Percentiles rank a stretch among this genome's conserved stretches.
Evolutionary conservation across 2,113 vertebrate species (phyloP).

Genomic region (Thamnaconus septentrionalis): DNA sequence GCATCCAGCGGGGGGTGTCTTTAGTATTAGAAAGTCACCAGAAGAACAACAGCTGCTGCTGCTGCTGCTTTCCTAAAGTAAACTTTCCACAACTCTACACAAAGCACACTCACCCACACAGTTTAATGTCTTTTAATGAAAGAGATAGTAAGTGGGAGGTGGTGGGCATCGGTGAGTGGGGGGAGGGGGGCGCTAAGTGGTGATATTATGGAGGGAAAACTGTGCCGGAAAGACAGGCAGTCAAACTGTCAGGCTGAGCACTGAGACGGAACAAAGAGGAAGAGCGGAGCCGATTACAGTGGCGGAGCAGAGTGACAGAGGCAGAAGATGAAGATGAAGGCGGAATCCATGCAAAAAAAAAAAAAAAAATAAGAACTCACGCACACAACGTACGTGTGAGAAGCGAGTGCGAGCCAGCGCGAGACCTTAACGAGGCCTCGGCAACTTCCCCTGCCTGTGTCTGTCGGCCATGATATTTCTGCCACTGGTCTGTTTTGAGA

Average conservation of each 20-base stretch:
- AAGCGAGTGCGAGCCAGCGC: too few relatives aligned
- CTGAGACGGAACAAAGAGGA: constrained; percentile 68
- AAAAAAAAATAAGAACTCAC: background rate
- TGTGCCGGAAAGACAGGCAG: constrained; percentile 63
- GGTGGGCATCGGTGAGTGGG: background rate
- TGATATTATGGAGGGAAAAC: constrained; percentile 61
- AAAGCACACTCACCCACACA: constrained; percentile 33
- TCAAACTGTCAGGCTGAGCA: constrained; percentile 69
- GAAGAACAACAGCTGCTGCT: constrained; percentile 64
- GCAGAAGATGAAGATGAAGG: constrained; percentile 39
- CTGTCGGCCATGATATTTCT: too few relatives aligned
- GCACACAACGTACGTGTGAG: too few relatives aligned
- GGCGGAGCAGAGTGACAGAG: constrained; percentile 52
- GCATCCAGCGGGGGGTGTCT: constrained; percentile 3
- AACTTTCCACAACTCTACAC: constrained; percentile 69
- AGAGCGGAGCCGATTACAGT: constrained; percentile 66
- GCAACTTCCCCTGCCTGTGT: too few relatives aligned
- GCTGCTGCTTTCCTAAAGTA: constrained; percentile 63
- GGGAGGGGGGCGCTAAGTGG: constrained; percentile 40
- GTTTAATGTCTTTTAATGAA: constrained; percentile 51
- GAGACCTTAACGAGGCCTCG: too few relatives aligned
- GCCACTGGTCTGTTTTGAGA: too few relatives aligned
- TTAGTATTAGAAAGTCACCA: constrained; percentile 65
- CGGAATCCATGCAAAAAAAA: background rate
- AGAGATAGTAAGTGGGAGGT: constrained; percentile 17